Conservation (phyloP, 1,140 invertebrate genomes). For the Lepidurus couesii region DNA sequence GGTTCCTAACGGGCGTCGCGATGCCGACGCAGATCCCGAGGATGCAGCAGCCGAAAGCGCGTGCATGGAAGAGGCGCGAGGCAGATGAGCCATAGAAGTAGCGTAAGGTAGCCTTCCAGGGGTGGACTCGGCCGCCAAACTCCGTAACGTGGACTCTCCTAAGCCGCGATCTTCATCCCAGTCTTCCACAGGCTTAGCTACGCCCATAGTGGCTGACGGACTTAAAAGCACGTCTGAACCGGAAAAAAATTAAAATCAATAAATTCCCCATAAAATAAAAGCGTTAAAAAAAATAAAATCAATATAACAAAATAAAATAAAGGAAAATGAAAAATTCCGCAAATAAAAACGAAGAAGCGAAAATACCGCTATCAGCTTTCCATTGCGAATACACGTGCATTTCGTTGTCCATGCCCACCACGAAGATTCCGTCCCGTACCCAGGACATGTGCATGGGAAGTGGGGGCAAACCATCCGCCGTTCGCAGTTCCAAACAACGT, state of each 20-base stretch:
- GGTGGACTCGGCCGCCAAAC: constrained; percentile 29
- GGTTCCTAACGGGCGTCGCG: neutral
- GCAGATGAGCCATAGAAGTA: constrained; percentile 34
- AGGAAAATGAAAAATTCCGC: neutral
- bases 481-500: constrained; percentile 80
- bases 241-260: neutral
- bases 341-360: neutral
- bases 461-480: constrained; percentile 90
- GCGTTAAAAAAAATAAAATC: neutral
- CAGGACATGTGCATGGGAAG: constrained; percentile 97
- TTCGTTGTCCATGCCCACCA: constrained; percentile 98
- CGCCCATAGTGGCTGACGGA: neutral
- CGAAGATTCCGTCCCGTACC: constrained; percentile 94
- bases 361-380: constrained; percentile 57
- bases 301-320: neutral
- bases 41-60: constrained; percentile 24
- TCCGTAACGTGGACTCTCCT: constrained; percentile 27
- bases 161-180: constrained; percentile 33
- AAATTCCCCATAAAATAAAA: neutral
- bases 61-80: constrained; percentile 33
- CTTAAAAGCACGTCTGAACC: neutral
- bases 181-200: constrained; percentile 23
- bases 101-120: constrained; percentile 33
- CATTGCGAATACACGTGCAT: constrained; percentile 99
- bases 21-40: neutral